These are phyloP conservation scores for Drosophila villosipedis DNA, from an alignment of 2,888 invertebrate genomes.

Conservation along the genomic window DNA sequence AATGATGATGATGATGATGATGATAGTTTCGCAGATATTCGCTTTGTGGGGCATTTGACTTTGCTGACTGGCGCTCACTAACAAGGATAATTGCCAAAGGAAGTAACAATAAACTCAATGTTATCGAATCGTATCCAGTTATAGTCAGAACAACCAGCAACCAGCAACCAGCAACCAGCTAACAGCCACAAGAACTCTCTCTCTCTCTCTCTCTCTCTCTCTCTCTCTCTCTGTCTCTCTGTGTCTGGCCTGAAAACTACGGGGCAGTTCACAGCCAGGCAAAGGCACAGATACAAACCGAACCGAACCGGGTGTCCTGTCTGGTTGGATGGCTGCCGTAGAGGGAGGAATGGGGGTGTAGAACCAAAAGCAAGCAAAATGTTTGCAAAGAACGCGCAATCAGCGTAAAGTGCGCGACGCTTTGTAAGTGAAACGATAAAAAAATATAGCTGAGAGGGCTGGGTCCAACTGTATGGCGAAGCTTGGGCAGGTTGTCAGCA, in stretches of 20 bases:
- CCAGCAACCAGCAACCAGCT: constrained; percentile 18
- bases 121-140: constrained; percentile 67
- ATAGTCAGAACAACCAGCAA: constrained; percentile 22
- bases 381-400: constrained; percentile 75
- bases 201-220: neutral
- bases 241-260: constrained; percentile 31
- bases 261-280: constrained; percentile 15
- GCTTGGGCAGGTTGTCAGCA: constrained; percentile 4
- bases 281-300: constrained; percentile 14
- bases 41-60: constrained; percentile 39
- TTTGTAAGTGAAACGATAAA: constrained; percentile 79
- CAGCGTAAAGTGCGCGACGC: constrained; percentile 79
- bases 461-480: neutral
- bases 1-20: constrained; percentile 26
- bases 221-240: neutral
- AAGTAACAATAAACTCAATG: constrained; percentile 78
- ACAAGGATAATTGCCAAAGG: constrained; percentile 78
- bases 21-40: constrained; percentile 35
- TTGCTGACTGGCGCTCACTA: constrained; percentile 51
- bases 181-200: constrained; percentile 19
- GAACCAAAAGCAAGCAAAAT: constrained; percentile 58
- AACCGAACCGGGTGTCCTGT: constrained; percentile 30
- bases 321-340: constrained; percentile 2
- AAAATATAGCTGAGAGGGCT: constrained; percentile 14
- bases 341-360: too few relatives aligned